phyloP scores from a whole-genome alignment of 2,888 invertebrate species.

The Baronia brevicornis region DNA sequence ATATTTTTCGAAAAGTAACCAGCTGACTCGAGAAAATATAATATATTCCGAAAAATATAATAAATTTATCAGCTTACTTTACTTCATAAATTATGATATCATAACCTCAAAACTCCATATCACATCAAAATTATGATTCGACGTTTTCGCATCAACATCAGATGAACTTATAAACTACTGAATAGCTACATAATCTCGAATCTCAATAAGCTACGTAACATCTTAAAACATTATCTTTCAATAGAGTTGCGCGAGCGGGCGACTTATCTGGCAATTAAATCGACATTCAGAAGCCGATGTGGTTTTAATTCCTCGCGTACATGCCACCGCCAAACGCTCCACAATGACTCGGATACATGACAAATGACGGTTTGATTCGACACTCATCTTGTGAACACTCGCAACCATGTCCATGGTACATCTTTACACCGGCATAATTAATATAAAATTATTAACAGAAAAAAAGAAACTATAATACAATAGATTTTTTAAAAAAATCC shows the following conservation, averaged over 20 bases:
- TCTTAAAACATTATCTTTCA: conserved; percentile 68
- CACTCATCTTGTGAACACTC: conserved; percentile 9
- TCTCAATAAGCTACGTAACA: conserved; percentile 62
- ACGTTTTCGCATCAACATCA: no score
- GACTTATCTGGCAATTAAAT: conserved; percentile 74
- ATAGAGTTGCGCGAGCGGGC: conserved; percentile 57
- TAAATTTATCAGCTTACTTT: no score
- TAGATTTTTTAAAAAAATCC: no score
- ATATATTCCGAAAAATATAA: no score
- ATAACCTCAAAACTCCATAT: no score
- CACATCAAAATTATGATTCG: no score
- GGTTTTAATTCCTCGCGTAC: conserved; percentile 62
- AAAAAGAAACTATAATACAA: no score
- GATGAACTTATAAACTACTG: no score
- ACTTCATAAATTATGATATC: no score
- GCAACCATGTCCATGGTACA: conserved; percentile 9
- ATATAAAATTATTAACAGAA: no score
- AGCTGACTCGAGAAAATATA: no score
- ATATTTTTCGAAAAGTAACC: no score
- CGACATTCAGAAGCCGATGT: conserved; percentile 72
- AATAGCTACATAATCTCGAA: conserved; percentile 20
- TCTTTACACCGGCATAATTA: not conserved
- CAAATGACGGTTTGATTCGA: conserved; percentile 74
- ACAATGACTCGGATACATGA: conserved; percentile 70
- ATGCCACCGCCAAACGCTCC: conserved; percentile 55